Evolutionary conservation across 2,113 vertebrate genomes (phyloP).

Genomic region (Salvelinus alpinus): DNA sequence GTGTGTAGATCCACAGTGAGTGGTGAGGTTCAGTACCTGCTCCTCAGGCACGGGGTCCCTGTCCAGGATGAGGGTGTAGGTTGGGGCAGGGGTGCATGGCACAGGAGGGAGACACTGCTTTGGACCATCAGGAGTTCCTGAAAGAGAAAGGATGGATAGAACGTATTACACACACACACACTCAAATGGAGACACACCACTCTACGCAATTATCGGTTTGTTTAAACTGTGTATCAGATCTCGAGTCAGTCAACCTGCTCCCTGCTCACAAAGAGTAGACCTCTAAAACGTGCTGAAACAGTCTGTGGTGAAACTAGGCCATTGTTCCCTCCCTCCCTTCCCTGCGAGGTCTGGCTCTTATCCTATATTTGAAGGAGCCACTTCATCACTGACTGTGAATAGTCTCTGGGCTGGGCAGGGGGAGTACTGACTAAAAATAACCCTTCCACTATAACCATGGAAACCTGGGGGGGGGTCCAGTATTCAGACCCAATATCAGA

Average conservation of each 20-base stretch:
- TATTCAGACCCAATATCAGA: not conserved
- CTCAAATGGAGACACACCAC: too few relatives aligned
- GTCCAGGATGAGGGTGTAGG: slow-evolving; percentile 87
- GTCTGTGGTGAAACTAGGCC: not conserved
- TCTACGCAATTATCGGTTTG: too few relatives aligned
- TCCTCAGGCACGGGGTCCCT: slow-evolving; percentile 93
- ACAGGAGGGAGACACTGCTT: slow-evolving; percentile 72
- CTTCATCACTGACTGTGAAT: slow-evolving; percentile 36
- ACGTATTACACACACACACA: not conserved
- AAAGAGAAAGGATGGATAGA: not conserved
- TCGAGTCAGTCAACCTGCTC: too few relatives aligned
- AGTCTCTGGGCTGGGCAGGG: slow-evolving; percentile 21
- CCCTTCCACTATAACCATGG: slow-evolving; percentile 6
- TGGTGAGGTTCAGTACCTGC: slow-evolving; percentile 74
- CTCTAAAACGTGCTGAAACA: not conserved
- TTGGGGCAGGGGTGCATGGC: slow-evolving; percentile 64
- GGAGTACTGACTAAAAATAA: slow-evolving; percentile 47
- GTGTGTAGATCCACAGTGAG: not conserved
- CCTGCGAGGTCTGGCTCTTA: slow-evolving; percentile 9
- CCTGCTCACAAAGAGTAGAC: not conserved
- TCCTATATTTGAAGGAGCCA: slow-evolving; percentile 18
- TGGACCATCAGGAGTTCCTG: slow-evolving; percentile 75
- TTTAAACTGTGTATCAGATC: too few relatives aligned
- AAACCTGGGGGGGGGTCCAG: not conserved
- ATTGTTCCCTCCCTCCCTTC: not conserved